Percentiles rank a stretch among this genome's conserved stretches.
Conservation (phyloP, 2,888 invertebrate species). For the Seira sanloemensis region DNA sequence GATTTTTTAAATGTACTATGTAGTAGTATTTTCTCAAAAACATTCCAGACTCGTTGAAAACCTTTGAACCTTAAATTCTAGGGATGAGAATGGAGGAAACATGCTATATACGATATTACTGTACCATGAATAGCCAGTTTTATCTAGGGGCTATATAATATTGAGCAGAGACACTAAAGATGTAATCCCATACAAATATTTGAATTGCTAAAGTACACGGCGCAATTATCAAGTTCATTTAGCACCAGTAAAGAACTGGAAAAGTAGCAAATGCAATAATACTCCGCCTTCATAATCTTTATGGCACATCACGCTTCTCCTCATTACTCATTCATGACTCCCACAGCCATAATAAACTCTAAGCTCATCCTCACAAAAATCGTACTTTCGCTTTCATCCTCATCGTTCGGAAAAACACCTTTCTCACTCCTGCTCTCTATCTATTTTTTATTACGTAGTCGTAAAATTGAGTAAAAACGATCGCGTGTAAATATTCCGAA, state of each 20-base stretch:
- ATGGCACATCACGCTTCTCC: neutral
- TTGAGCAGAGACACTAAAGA: no score
- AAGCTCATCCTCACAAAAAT: neutral
- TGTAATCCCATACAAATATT: neutral
- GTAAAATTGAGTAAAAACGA: neutral
- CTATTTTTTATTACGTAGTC: neutral
- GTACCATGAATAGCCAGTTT: no score
- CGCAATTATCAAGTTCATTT: slow-evolving; percentile 6
- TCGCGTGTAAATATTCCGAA: slow-evolving; percentile 11
- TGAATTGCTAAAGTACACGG: neutral
- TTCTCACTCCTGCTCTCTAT: neutral
- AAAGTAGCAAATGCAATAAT: neutral
- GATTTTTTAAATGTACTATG: no score
- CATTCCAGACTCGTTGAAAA: no score
- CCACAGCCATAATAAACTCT: neutral
- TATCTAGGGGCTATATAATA: no score
- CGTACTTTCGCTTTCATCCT: slow-evolving; percentile 10
- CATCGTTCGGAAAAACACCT: neutral
- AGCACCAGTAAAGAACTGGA: neutral
- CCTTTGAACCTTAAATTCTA: no score
- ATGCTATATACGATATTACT: no score
- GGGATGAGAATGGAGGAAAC: no score
- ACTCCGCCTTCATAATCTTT: neutral
- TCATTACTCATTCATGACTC: neutral
- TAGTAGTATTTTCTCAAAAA: no score